phyloP scores from a whole-genome alignment of 2,113 vertebrate species.

The Coturnix japonica region DNA sequence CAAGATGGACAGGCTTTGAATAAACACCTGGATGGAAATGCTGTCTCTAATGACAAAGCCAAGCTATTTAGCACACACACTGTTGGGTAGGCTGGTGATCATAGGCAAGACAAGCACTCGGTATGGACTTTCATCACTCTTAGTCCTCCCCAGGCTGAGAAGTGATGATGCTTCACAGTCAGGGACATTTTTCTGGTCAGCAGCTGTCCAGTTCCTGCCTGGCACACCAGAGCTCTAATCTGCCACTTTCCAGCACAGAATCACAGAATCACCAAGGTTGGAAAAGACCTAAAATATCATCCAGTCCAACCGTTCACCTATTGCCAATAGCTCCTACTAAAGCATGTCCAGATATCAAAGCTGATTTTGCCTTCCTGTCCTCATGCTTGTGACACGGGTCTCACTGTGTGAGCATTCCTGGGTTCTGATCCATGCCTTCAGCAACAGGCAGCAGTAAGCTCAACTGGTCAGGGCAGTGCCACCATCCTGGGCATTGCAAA shows the following conservation, averaged over 20 bases:
- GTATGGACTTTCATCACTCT: neutral
- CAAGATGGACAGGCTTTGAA: neutral
- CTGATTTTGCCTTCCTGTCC: neutral
- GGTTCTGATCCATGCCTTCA: neutral
- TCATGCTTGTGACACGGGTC: neutral
- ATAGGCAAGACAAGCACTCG: neutral
- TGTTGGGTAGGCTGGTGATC: neutral
- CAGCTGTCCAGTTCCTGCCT: neutral
- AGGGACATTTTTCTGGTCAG: neutral
- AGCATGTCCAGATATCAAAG: neutral
- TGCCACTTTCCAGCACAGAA: neutral
- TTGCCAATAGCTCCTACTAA: too few species aligned
- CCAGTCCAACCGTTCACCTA: too few species aligned
- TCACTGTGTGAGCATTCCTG: neutral
- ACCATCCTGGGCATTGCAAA: neutral
- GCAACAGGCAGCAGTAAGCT: neutral
- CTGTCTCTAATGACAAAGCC: neutral
- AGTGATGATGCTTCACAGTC: neutral
- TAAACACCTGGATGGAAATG: neutral
- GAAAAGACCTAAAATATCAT: too few species aligned
- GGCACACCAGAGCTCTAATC: fast-evolving
- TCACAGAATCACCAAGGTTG: too few species aligned
- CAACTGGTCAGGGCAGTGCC: neutral
- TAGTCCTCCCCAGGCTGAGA: neutral
- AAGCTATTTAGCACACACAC: neutral